These are phyloP conservation scores for Peribatodes rhomboidaria DNA, from an alignment of 2,888 invertebrate genomes.

Conservation along the genomic window DNA sequence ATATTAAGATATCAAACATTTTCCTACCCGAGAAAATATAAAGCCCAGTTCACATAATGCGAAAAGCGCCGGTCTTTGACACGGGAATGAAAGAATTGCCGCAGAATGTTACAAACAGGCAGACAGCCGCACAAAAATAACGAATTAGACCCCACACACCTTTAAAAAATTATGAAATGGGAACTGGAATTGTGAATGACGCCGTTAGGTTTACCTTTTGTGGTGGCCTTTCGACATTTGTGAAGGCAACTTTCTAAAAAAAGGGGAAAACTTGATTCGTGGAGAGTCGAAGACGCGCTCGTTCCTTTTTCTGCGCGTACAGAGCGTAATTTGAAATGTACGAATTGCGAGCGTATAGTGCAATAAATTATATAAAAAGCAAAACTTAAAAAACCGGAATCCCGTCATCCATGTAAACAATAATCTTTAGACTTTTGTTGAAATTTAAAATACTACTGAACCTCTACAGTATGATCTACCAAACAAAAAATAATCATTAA, in stretches of 20 bases:
- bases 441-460: too few species aligned
- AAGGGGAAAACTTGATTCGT: too few species aligned
- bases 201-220: background rate
- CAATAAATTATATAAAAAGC: too few species aligned
- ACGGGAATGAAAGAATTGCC: constrained; percentile 35
- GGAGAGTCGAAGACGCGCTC: too few species aligned
- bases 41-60: constrained; percentile 19
- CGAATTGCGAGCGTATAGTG: too few species aligned
- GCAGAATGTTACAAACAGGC: constrained; percentile 33
- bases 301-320: too few species aligned
- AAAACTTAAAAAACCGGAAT: too few species aligned
- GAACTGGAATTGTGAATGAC: constrained; percentile 34
- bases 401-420: too few species aligned
- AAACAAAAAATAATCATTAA: too few species aligned
- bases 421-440: too few species aligned
- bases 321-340: too few species aligned
- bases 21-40: background rate
- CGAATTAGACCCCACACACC: constrained; percentile 40
- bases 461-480: too few species aligned
- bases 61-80: constrained; percentile 29
- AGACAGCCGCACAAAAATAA: constrained; percentile 42
- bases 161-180: constrained; percentile 40
- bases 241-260: background rate
- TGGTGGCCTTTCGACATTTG: constrained; percentile 12
- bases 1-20: background rate